These are phyloP conservation scores for Dryadula phaetusa DNA, from an alignment of 2,888 invertebrate genomes.

Conservation along the genomic window DNA sequence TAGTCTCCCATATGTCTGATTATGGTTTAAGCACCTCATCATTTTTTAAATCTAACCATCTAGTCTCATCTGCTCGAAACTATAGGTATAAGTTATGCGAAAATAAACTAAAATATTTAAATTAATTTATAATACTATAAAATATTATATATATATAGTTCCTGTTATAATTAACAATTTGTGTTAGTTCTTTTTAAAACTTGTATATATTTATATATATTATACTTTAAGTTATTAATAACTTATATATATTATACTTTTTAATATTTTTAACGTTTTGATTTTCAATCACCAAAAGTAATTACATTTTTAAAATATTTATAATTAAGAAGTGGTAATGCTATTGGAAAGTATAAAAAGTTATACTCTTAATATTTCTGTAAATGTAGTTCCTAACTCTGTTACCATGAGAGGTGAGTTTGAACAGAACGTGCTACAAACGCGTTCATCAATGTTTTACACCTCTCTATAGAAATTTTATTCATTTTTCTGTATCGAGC, in stretches of 20 bases:
- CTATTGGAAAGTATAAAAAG: conserved; percentile 15
- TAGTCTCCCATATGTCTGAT: conserved; percentile 35
- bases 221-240: no score
- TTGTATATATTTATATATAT: no score
- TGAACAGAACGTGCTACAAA: conserved; percentile 44
- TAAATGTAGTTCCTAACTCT: conserved; percentile 39
- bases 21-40: conserved; percentile 26
- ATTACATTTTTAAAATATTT: neutral
- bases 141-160: no score
- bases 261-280: no score
- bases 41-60: conserved; percentile 2
- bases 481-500: conserved; percentile 40
- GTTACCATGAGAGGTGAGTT: conserved; percentile 40
- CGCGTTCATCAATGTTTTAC: conserved; percentile 44
- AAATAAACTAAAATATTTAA: no score
- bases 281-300: neutral
- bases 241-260: no score
- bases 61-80: neutral
- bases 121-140: no score
- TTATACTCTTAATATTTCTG: conserved; percentile 31
- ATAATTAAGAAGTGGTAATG: conserved; percentile 5
- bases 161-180: no score
- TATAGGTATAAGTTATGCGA: neutral
- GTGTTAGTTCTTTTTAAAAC: no score
- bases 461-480: conserved; percentile 41